A percentile compares a stretch with the other conserved stretches of the same genome.
Conservation (phyloP, 1,140 invertebrate species). For the Rhyzopertha dominica region DNA sequence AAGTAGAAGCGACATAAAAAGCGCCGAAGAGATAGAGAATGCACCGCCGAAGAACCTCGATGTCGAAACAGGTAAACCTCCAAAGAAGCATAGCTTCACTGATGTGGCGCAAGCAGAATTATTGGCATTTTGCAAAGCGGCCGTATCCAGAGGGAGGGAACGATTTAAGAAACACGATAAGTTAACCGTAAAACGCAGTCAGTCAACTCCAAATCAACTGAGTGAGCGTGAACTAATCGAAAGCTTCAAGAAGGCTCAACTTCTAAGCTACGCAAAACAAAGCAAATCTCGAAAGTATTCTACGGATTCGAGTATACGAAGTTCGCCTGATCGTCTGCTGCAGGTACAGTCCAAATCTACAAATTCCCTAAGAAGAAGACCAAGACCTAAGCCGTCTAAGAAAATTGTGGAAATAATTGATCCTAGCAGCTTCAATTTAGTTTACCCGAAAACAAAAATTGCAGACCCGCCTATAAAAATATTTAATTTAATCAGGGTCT, state of each 20-base stretch:
- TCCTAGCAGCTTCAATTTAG: slow-evolving; percentile 35
- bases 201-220: slow-evolving; percentile 47
- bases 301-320: slow-evolving; percentile 10
- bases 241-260: slow-evolving; percentile 46
- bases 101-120: slow-evolving; percentile 33
- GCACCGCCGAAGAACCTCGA: neutral
- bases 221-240: slow-evolving; percentile 51
- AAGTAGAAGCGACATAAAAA: slow-evolving; percentile 17
- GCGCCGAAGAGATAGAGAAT: neutral
- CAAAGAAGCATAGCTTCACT: slow-evolving; percentile 26
- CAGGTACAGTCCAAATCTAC: no score
- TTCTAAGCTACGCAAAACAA: slow-evolving; percentile 27
- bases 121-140: slow-evolving; percentile 28
- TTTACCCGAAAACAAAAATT: no score
- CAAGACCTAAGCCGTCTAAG: no score
- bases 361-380: no score
- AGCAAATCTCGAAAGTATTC: slow-evolving; percentile 21
- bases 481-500: slow-evolving; percentile 23
- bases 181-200: slow-evolving; percentile 44
- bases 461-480: slow-evolving; percentile 16
- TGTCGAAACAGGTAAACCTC: neutral
- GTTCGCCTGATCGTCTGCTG: no score
- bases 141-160: slow-evolving; percentile 26
- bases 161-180: slow-evolving; percentile 27
- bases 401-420: slow-evolving; percentile 43